Evolutionary conservation across 2,113 vertebrate genomes (phyloP), one percentile per base, ranked within the genome.

Genomic region (Bubo blakistoni): DNA sequence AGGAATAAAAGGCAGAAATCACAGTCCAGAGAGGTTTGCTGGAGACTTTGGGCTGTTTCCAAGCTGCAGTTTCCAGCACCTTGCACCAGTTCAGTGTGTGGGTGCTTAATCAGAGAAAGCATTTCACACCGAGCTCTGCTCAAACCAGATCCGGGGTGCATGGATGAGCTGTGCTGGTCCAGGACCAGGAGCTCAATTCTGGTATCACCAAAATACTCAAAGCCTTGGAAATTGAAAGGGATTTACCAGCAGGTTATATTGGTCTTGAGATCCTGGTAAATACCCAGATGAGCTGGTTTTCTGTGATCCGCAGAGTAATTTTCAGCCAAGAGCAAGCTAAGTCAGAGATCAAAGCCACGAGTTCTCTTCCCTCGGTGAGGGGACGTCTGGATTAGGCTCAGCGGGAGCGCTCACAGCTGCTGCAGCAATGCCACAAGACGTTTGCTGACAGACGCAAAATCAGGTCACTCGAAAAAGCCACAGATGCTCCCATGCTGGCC

Each of bases 91-190:
- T 93, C 84, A 36, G 86, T 9, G 0, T 26, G 30, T 30, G 52
- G 63, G 44, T 57, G 89, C 81, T 80, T 25, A 69, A 85, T 44
- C 57, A 80, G 76, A 90, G 76, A 40, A 25, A 55, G 38, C 6
- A 1, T 13, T 72, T 77, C 69, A n/a, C 72, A 78, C 24, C 0
- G 0, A 47, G 59, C 59, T 62, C 67, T 89, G 63, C 52, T 76
- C 10, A 6, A 76, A n/a, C 38, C 63, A 54, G 29, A 36, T 12
- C 59, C 0, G 0, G 29, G 36, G 19, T n/a, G 42, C 47, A 25
- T 0, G 0, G 78, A 57, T 0, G 0, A 47, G 57, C 61, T 51
- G 44, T 40, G 42, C 36, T 0, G 1, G 11, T 55, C 29, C 57
- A 47, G 78, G 46, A 55, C 36, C 71, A n/a, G 72, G 42, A 84